Evolutionary conservation across 2,113 vertebrate genomes (phyloP), one percentile per base, ranked within the genome.

Genomic region (Pteronura brasiliensis): DNA sequence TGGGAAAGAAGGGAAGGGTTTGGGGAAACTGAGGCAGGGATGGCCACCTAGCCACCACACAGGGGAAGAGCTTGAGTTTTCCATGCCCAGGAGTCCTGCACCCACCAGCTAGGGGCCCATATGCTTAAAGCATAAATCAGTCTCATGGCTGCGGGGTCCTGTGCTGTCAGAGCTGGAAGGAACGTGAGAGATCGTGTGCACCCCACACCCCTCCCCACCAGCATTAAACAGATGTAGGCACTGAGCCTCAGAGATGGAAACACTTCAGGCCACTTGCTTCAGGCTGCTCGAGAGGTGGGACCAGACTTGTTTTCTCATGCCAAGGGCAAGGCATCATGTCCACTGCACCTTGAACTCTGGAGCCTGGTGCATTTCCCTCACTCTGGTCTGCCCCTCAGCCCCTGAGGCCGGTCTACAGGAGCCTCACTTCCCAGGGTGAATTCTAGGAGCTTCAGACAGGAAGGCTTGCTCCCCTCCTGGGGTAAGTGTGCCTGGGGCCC

Each of bases 381-480:
- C 21, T 42, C 55, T 34, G 31, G 42, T 55, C 80, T 44, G 42
- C 31, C 47, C 23, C 61, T 83, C n/a, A 0, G 29, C 42, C n/a
- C n/a, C 0, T 12, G 84, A 69, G 49, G 42, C 72, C 21, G 18
- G 36, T 12, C 42, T 88, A 52, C 15, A 57, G 69, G 87, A 34
- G 27, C 23, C 79, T 90, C 31, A 1, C 3, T 63, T 57, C 29
- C 72, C 87, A 72, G 77, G 25, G 87, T 36, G 52, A 42, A 49
- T 85, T 85, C 71, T 95, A 34, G 57, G 63, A 90, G 29, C 29
- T 90, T 10, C 39, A 42, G 81, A 61, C 59, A 87, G 88, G 69
- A 63, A 88, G 65, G 52, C 79, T 42, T 34, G n/a, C 13, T 74
- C 21, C 49, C 47, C 49, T 57, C n/a, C 47, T 29, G 2, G 18